Evolutionary conservation across 2,888 invertebrate species (phyloP), one percentile per base, ranked within the genome.

Genomic region (Periphyllus acericola): DNA sequence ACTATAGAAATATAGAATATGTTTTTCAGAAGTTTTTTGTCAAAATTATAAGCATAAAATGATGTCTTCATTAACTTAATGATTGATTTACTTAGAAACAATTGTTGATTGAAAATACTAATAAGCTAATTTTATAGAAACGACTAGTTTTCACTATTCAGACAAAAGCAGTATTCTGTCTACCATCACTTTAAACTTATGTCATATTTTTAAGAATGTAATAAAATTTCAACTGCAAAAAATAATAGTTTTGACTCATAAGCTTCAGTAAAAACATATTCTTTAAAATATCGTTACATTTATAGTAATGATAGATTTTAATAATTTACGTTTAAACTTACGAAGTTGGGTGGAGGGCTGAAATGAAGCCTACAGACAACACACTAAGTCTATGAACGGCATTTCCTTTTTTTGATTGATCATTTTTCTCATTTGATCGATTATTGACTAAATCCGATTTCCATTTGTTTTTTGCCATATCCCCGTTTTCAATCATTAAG

Each of bases 261-360:
- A 68, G 6, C 68, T 29, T 29, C 68, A 25, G 29, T 11, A 29
- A 68, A 68, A 68, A 40, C 40, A 36, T 32, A 25, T 74, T 74
- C 25, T 74, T 21, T 74, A 74, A 3, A 9, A 8, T 25, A 25
- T 25, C 11, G 36, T 36, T 4, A 36, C 36, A 32, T 68, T 68
- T 68, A 60, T 25, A 60, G 9, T 8, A 60, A 60, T 25, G 9
- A 60, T 8, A 21, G 14, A 68, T 9, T 11, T 55, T 3, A 21
- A 36, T 8, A 52, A 52, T 8, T n/a, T 34, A 17, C 19, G 21
- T 40, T 25, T 78, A n/a, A 9, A 93, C 94, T 94, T 91, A 95
- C 95, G 94, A 93, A 25, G 95, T 95, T 1, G 94, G 94, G 91
- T 95, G 94, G 90, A 93, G 92, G 29, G 94, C 79, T 1, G 85